A percentile compares a stretch with the other conserved stretches of the same genome.
Evolutionary conservation across 2,888 invertebrate species (phyloP).

Genomic region (Cataglyphis livida): DNA sequence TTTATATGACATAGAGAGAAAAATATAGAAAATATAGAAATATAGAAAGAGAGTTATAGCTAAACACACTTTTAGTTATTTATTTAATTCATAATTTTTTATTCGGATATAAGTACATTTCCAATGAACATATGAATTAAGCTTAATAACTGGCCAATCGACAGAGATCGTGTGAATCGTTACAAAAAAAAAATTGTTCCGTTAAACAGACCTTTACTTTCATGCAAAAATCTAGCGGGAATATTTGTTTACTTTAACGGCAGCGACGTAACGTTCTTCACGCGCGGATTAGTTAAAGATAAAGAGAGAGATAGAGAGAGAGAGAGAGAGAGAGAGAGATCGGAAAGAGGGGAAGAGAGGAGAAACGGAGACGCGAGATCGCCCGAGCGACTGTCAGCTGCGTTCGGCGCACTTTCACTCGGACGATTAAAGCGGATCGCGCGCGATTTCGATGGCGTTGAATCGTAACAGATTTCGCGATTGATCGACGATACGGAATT

Average conservation of each 20-base stretch:
- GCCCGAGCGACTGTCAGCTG: constrained; percentile 30
- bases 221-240: constrained; percentile 17
- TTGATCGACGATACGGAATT: neutral
- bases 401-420: constrained; percentile 44
- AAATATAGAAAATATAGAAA: neutral
- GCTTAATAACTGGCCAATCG: neutral
- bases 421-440: constrained; percentile 28
- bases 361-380: neutral
- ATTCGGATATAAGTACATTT: neutral
- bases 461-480: constrained; percentile 40
- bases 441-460: constrained; percentile 29
- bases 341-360: neutral
- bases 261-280: neutral
- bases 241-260: constrained; percentile 49
- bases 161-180: neutral
- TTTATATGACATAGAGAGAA: neutral
- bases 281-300: constrained; percentile 36
- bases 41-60: neutral
- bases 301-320: neutral
- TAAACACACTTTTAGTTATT: neutral
- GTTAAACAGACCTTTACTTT: constrained; percentile 30
- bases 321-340: neutral
- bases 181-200: constrained; percentile 3
- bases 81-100: neutral
- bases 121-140: neutral